Evolutionary conservation across 2,797 vertebrate genomes (phyloP).

Genomic region (Loriculus beryllinus): DNA sequence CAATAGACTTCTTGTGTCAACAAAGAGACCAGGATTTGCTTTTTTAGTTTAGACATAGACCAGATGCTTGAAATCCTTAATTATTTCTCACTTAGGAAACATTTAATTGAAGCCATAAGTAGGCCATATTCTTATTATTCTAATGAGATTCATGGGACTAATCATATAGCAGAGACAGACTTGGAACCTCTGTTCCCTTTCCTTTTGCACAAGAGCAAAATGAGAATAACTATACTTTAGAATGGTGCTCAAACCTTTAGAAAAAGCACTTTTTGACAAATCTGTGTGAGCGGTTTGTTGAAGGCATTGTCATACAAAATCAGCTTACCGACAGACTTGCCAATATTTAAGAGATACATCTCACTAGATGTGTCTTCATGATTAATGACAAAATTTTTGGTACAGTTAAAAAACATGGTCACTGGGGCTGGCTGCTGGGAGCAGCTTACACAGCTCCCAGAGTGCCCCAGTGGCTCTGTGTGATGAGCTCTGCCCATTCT

Average conservation of each 20-base stretch:
- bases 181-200: not conserved
- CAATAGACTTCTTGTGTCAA: not conserved
- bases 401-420: too few species aligned
- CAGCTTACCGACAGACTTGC: fast-evolving
- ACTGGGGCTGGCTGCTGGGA: not conserved
- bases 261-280: fast-evolving
- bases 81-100: slow-evolving; percentile 21
- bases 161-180: not conserved
- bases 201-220: not conserved
- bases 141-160: not conserved
- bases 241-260: not conserved
- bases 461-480: fast-evolving
- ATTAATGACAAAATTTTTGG: too few species aligned
- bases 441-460: not conserved
- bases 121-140: slow-evolving; percentile 23
- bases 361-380: fast-evolving
- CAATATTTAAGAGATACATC: fast-evolving
- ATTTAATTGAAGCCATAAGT: not conserved
- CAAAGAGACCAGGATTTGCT: not conserved
- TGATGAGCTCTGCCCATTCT: not conserved
- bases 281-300: fast-evolving
- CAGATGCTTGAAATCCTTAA: not conserved
- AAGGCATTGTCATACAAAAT: fast-evolving
- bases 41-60: not conserved
- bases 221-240: fast-evolving